Conservation (phyloP, 2,113 vertebrate species). For the Albula glossodonta region DNA sequence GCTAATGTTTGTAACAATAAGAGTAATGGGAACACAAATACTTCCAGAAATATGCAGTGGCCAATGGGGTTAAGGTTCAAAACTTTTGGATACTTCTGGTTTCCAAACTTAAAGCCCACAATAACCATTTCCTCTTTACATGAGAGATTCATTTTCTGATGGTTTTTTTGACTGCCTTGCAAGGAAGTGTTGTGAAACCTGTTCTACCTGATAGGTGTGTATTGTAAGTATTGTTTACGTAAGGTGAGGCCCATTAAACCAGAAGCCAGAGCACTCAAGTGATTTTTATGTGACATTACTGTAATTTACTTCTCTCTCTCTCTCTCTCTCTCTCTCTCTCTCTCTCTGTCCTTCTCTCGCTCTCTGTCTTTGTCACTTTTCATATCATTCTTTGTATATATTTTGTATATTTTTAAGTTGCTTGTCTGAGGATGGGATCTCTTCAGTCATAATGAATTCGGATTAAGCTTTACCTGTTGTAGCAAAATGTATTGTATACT, state of each 20-base stretch:
- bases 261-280: neutral
- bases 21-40: too few relatives aligned
- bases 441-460: neutral
- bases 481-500: neutral
- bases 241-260: neutral
- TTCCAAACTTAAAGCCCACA: neutral
- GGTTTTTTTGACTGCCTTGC: neutral
- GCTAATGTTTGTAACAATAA: too few relatives aligned
- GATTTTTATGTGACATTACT: neutral
- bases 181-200: neutral
- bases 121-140: neutral
- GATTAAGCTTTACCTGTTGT: neutral
- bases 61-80: too few relatives aligned
- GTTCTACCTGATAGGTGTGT: constrained; percentile 1
- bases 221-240: neutral
- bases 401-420: too few relatives aligned
- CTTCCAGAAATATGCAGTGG: too few relatives aligned
- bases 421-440: neutral
- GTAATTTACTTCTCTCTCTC: neutral
- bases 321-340: too few relatives aligned
- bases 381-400: neutral
- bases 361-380: neutral
- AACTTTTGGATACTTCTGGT: too few relatives aligned
- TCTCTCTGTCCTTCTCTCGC: too few relatives aligned
- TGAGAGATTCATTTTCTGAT: neutral